phyloP scores from a whole-genome alignment of 2,888 invertebrate species.

The Glomeris marginata region DNA sequence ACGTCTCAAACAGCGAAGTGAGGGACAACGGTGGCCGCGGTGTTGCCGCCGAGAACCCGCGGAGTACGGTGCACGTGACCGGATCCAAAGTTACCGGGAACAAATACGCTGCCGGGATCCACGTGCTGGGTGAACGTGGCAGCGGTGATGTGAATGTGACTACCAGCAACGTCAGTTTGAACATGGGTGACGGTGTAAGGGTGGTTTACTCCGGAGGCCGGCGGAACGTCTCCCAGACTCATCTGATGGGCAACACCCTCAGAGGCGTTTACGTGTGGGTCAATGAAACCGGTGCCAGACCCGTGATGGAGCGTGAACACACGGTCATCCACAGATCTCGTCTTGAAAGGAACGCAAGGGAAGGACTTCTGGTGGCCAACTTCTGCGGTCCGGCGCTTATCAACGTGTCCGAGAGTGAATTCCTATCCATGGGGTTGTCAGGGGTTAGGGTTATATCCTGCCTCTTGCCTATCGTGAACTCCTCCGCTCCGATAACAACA shows the following conservation, averaged over 20 bases:
- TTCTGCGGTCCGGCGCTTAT: conserved; percentile 61
- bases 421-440: conserved; percentile 60
- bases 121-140: conserved; percentile 56
- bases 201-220: conserved; percentile 90
- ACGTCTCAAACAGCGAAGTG: conserved; percentile 67
- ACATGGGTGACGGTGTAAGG: conserved; percentile 87
- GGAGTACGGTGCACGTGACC: conserved; percentile 75
- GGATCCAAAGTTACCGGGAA: conserved; percentile 70
- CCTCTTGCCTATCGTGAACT: conserved; percentile 41
- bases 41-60: conserved; percentile 77
- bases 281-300: conserved; percentile 70
- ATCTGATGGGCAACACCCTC: conserved; percentile 71
- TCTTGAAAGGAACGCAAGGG: conserved; percentile 71
- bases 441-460: conserved; percentile 72
- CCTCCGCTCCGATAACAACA: conserved; percentile 35
- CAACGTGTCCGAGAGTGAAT: conserved; percentile 83
- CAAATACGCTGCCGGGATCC: conserved; percentile 75
- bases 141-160: conserved; percentile 91
- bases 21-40: conserved; percentile 87
- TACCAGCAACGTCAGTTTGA: conserved; percentile 72
- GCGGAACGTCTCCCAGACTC: conserved; percentile 74
- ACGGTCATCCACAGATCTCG: conserved; percentile 73
- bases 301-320: conserved; percentile 60
- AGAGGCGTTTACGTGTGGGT: conserved; percentile 81
- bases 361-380: conserved; percentile 83